A percentile compares a stretch with the other conserved stretches of the same genome.
Conservation (phyloP, 1,140 invertebrate genomes). For the Sitodiplosis mosellana region DNA sequence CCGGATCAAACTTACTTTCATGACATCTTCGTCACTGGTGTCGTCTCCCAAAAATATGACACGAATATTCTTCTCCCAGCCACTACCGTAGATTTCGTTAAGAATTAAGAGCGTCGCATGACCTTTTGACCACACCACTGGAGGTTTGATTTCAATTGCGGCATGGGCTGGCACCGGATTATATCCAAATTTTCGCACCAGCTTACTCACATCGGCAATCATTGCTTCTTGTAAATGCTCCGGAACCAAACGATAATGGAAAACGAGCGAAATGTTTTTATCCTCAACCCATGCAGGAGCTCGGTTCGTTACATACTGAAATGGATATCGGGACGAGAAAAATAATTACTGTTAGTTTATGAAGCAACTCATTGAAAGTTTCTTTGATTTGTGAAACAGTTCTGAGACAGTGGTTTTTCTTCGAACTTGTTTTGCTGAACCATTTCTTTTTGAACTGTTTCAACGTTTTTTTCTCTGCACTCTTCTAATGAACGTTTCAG, state of each 20-base stretch:
- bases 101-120: slow-evolving; percentile 74
- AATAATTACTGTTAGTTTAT: too few relatives aligned
- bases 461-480: background rate
- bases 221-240: slow-evolving; percentile 37
- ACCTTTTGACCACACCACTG: slow-evolving; percentile 80
- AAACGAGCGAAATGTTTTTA: slow-evolving; percentile 71
- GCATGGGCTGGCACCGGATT: slow-evolving; percentile 56
- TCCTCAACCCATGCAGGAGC: slow-evolving; percentile 68
- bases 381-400: too few relatives aligned
- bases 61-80: slow-evolving; percentile 68
- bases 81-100: slow-evolving; percentile 65
- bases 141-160: slow-evolving; percentile 71
- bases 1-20: slow-evolving; percentile 41
- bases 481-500: too few relatives aligned
- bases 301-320: background rate
- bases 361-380: too few relatives aligned
- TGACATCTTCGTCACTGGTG: slow-evolving; percentile 77
- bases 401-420: too few relatives aligned
- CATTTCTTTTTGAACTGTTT: too few relatives aligned
- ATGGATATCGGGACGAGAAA: too few relatives aligned
- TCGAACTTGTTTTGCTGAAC: too few relatives aligned
- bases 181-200: slow-evolving; percentile 60
- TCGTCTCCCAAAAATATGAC: slow-evolving; percentile 83
- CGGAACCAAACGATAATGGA: slow-evolving; percentile 70
- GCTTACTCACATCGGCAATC: slow-evolving; percentile 38